Conservation (phyloP, 1,140 invertebrate species). For the Sarcophaga peregrina region DNA sequence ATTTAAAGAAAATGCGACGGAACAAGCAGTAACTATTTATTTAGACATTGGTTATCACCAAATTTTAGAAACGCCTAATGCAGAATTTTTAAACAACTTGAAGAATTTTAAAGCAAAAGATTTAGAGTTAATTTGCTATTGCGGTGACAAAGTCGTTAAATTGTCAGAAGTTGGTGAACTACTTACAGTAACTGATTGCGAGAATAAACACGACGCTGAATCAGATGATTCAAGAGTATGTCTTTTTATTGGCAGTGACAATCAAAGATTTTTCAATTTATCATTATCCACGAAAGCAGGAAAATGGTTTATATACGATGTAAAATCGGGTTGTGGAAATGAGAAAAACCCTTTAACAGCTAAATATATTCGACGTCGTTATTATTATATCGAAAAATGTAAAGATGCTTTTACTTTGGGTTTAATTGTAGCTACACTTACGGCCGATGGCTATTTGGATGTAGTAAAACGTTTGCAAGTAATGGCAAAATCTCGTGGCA, state of each 20-base stretch:
- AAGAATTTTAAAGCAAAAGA: background rate
- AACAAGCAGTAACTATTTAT: conserved; percentile 73
- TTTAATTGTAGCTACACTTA: conserved; percentile 88
- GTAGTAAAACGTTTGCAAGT: conserved; percentile 81
- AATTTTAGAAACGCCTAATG: conserved; percentile 68
- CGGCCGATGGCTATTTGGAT: conserved; percentile 81
- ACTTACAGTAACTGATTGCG: too few species aligned
- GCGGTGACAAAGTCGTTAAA: background rate
- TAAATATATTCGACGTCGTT: conserved; percentile 79
- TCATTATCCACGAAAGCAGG: conserved; percentile 65
- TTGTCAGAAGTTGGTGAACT: background rate
- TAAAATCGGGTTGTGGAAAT: conserved; percentile 45
- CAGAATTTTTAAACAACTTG: background rate
- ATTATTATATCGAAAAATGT: conserved; percentile 87
- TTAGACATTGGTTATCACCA: conserved; percentile 81
- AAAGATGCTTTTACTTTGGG: conserved; percentile 89
- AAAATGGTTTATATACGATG: conserved; percentile 61
- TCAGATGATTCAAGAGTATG: conserved; percentile 52
- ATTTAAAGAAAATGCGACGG: conserved; percentile 54
- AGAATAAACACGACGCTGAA: background rate
- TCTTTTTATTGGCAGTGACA: conserved; percentile 68
- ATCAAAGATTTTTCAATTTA: conserved; percentile 70
- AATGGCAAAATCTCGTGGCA: conserved; percentile 78
- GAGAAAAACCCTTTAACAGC: conserved; percentile 60
- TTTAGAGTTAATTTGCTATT: background rate